Evolutionary conservation across 2,113 vertebrate species (phyloP).

Genomic region (Aspidoscelis tigris): DNA sequence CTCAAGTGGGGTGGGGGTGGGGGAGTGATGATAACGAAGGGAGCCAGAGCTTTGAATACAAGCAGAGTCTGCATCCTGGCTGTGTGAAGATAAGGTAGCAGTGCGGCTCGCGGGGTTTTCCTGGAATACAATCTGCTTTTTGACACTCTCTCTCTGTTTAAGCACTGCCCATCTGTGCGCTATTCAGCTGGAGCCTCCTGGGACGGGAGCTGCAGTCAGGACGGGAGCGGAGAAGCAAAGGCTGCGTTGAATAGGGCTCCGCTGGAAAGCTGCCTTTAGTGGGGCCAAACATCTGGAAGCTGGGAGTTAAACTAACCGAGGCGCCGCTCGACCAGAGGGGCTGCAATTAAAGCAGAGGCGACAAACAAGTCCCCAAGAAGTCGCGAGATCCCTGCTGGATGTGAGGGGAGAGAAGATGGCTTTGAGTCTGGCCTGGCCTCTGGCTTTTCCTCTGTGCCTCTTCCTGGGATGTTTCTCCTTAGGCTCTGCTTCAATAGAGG

Average conservation of each 20-base stretch:
- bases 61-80: constrained; percentile 69
- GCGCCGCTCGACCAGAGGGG: constrained; percentile 62
- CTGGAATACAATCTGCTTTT: constrained; percentile 65
- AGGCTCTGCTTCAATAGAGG: constrained; percentile 63
- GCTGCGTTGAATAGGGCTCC: constrained; percentile 58
- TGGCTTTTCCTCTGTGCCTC: constrained; percentile 66
- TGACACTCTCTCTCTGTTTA: constrained; percentile 70
- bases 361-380: constrained; percentile 54
- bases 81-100: constrained; percentile 70
- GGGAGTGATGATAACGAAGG: constrained; percentile 72
- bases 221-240: constrained; percentile 66
- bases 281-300: constrained; percentile 75
- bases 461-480: constrained; percentile 69
- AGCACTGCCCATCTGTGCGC: constrained; percentile 69
- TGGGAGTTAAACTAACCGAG: constrained; percentile 72
- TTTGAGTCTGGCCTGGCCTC: constrained; percentile 67
- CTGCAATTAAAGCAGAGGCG: constrained; percentile 59
- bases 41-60: constrained; percentile 64
- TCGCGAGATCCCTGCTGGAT: constrained; percentile 64
- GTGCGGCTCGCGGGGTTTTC: constrained; percentile 57
- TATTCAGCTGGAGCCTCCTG: constrained; percentile 70
- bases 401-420: constrained; percentile 75
- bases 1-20: constrained; percentile 70
- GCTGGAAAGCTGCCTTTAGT: constrained; percentile 59
- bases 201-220: constrained; percentile 67